A percentile compares a stretch with the other conserved stretches of the same genome.
phyloP scores from a whole-genome alignment of 2,888 invertebrate genomes.

The Carpatolechia fugitivella region DNA sequence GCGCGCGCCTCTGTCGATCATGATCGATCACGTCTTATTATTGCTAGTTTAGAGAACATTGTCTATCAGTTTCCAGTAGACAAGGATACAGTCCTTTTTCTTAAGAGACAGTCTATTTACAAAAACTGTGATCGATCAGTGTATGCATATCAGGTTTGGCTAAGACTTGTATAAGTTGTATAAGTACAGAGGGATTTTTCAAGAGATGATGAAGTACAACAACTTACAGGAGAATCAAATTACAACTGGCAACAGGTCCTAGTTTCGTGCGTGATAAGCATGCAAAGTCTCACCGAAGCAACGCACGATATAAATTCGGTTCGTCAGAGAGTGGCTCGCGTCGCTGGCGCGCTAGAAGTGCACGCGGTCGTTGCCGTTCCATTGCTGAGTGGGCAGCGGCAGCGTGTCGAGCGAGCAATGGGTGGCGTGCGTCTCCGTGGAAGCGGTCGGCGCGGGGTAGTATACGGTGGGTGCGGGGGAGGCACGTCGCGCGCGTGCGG shows the following conservation, averaged over 20 bases:
- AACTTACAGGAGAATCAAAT: no score
- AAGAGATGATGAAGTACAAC: no score
- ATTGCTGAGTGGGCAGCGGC: constrained; percentile 33
- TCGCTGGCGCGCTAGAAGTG: constrained; percentile 38
- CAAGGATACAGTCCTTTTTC: neutral
- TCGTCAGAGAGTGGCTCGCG: neutral
- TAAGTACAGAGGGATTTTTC: no score
- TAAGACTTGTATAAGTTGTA: no score
- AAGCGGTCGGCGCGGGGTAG: constrained; percentile 54
- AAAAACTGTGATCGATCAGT: neutral
- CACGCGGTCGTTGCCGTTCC: constrained; percentile 46
- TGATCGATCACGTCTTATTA: neutral
- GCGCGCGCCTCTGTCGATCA: neutral
- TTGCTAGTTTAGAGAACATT: neutral
- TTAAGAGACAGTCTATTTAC: neutral
- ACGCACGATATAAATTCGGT: constrained; percentile 1
- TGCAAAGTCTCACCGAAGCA: neutral
- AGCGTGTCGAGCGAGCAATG: constrained; percentile 21
- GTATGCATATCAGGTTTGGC: neutral
- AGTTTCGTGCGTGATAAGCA: neutral
- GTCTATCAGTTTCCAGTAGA: neutral
- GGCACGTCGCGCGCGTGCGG: constrained; percentile 35
- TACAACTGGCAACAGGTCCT: no score
- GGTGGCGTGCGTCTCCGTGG: constrained; percentile 28
- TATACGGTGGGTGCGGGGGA: constrained; percentile 52